These are phyloP conservation scores for Conus betulinus DNA, from an alignment of 1,140 invertebrate genomes.

Conservation along the genomic window DNA sequence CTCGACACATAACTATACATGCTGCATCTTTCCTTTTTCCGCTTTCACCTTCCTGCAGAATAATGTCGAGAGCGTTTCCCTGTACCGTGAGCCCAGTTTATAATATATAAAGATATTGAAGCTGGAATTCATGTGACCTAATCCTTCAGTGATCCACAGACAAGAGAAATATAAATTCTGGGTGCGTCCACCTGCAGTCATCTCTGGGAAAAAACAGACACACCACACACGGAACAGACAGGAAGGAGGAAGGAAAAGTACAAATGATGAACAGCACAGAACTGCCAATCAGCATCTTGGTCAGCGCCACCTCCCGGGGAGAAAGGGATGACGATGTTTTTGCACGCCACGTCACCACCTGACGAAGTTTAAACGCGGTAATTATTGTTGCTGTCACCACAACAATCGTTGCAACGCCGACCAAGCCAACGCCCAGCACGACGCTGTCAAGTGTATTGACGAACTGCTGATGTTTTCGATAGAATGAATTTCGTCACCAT, in stretches of 20 bases:
- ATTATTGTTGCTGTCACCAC: neutral
- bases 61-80: neutral
- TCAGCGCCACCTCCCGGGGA: neutral
- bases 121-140: neutral
- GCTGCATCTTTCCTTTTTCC: too few relatives aligned
- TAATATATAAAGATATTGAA: constrained; percentile 15
- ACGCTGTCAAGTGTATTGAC: too few relatives aligned
- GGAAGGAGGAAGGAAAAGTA: neutral
- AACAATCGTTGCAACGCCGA: neutral
- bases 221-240: neutral
- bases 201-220: neutral
- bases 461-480: too few relatives aligned
- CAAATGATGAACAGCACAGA: constrained; percentile 21
- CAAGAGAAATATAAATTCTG: neutral
- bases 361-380: neutral
- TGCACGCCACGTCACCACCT: neutral
- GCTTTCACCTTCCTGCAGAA: neutral
- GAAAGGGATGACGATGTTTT: neutral
- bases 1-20: too few relatives aligned
- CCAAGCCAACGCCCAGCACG: neutral
- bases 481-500: too few relatives aligned
- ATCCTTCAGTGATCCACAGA: neutral
- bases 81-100: neutral
- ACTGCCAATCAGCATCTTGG: constrained; percentile 18
- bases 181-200: neutral